Conservation (phyloP, 2,888 invertebrate genomes). For the Ethmia dodecea region DNA sequence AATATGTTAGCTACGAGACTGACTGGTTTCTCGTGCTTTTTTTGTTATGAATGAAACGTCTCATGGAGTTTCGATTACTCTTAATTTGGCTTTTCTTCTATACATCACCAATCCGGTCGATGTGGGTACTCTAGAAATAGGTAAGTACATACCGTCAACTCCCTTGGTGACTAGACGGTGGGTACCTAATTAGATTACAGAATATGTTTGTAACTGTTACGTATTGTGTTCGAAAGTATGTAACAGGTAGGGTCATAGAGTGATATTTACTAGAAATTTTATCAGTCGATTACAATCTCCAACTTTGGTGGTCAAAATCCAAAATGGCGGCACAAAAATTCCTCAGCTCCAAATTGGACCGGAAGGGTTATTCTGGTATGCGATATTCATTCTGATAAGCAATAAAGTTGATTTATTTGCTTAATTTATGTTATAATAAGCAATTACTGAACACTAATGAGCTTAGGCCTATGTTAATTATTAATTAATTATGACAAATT, state of each 20-base stretch:
- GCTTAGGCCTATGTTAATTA: neutral
- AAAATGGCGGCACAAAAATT: conserved; percentile 26
- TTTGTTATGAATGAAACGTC: no score
- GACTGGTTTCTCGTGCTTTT: no score
- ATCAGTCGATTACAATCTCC: conserved; percentile 14
- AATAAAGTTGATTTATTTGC: conserved; percentile 28
- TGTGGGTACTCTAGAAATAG: no score
- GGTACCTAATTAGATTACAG: no score
- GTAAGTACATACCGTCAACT: no score
- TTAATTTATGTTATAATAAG: conserved; percentile 38
- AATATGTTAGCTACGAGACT: no score
- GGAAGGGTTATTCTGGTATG: conserved; percentile 45
- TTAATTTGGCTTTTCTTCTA: no score
- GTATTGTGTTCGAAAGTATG: no score
- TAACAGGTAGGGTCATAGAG: neutral
- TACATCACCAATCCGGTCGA: no score
- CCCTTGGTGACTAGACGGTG: no score
- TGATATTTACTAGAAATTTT: neutral
- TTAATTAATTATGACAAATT: conserved; percentile 38
- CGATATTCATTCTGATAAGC: conserved; percentile 33
- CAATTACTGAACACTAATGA: conserved; percentile 17
- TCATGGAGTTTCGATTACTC: no score
- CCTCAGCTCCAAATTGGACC: conserved; percentile 44
- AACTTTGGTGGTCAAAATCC: conserved; percentile 33
- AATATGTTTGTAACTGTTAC: no score